Percentiles rank a stretch among this genome's conserved stretches.
Conservation (phyloP, 1,140 invertebrate species). For the Drosophila carrolli region DNA sequence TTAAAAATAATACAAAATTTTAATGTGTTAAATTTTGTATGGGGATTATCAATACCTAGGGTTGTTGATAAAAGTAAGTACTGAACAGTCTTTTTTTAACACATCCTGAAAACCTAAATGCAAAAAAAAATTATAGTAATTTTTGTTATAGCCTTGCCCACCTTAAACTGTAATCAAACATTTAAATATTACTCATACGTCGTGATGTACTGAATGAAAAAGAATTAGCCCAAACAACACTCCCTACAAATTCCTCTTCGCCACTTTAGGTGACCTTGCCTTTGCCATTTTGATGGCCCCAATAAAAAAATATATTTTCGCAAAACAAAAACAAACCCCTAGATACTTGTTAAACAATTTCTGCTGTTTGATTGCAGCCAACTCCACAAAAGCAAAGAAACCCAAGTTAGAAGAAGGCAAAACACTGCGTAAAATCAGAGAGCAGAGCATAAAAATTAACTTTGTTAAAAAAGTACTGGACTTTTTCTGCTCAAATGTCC, state of each 20-base stretch:
- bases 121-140: no score
- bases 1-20: no score
- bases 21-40: no score
- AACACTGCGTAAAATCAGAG: slow-evolving; percentile 47
- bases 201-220: background rate
- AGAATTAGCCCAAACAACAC: background rate
- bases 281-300: slow-evolving; percentile 42
- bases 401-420: slow-evolving; percentile 12
- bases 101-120: no score
- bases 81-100: no score
- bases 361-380: slow-evolving; percentile 49
- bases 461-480: slow-evolving; percentile 73
- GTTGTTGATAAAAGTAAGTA: no score
- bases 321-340: slow-evolving; percentile 47
- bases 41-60: no score
- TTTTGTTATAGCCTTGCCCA: background rate
- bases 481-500: slow-evolving; percentile 72
- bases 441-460: slow-evolving; percentile 74
- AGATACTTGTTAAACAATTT: slow-evolving; percentile 64
- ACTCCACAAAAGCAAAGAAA: slow-evolving; percentile 22
- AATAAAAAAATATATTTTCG: slow-evolving; percentile 3
- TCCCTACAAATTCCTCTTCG: background rate
- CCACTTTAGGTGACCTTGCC: slow-evolving; percentile 45
- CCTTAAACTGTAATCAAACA: background rate
- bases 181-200: slow-evolving; percentile 1